Base-by-base conservation (phyloP, 2,113 vertebrate genomes). In the Poicephalus gulielmi region DNA sequence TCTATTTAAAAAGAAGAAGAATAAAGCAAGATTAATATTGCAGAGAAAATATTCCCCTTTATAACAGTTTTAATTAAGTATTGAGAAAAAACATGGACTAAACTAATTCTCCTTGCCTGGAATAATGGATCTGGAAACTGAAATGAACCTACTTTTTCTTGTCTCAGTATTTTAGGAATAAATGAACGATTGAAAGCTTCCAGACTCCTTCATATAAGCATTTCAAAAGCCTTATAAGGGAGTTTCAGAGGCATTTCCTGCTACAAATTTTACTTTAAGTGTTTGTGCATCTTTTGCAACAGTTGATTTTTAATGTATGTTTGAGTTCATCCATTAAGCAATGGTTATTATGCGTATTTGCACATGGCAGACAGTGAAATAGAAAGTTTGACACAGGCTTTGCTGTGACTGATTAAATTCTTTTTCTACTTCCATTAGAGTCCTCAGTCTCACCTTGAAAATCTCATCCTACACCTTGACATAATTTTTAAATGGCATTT, bases 381-480 rank as follows among this genome's bases (percentile, higher is more conserved):
- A 66, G 37, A 22, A 89, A 82, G 33, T 63, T 82, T 85, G 81
- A 77, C 67, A 74, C 69, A 37, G 59, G 37, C 44, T 85, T 92
- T 92, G 22, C 63, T 3, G 17, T 93, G 89, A 55, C 43, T 80
- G 78, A 92, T 88, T 86, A 90, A 74, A 75, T 96, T 91, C 46
- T 74, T 92, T 84, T 92, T 37, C 41, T 43, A 14, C 43, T 95
- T 85, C 70, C 82, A 90, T 64, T 94, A 93, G 67, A 57, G 47
- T 89, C 92, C 83, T 88, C 62, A 76, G 50, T 92, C 90, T 90
- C 69, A 92, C 70, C 90, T 95, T 96, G 57, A 92, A 83, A 97
- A 93, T 77, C 35, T 96, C 90, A 93, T 80, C 82, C 66, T 33
- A 62, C 83, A 37, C 30, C 73, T 94, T 74, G 70, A 92, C 75